phyloP scores from a whole-genome alignment of 2,113 vertebrate species.

The chimpanzee (Pan troglodytes) region NHGRI_mPanTro3-v2.1_pri NC_072409.2:30801501-30802000 shows the following conservation, averaged over 20 bases:
- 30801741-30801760: not conserved
- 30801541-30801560: not conserved
- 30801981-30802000: not conserved
- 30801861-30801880: not conserved
- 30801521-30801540: not conserved
- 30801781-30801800: not conserved
- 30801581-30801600: not conserved
- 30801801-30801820: not conserved
- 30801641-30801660: not conserved
- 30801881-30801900: not conserved
- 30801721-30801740: not conserved
- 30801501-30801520: not conserved
- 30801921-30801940: not conserved
- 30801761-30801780: not conserved
- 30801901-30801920: not conserved
- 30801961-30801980: not conserved
- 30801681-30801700: not conserved
- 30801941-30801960: not conserved
- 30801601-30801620: not conserved
- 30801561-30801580: not conserved
- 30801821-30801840: not conserved
- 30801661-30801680: not conserved
- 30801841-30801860: not conserved
- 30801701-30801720: not conserved
- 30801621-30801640: not conserved